Evolutionary conservation across 2,113 vertebrate species (phyloP).

Genomic region (Proterorhinus semilunaris): DNA sequence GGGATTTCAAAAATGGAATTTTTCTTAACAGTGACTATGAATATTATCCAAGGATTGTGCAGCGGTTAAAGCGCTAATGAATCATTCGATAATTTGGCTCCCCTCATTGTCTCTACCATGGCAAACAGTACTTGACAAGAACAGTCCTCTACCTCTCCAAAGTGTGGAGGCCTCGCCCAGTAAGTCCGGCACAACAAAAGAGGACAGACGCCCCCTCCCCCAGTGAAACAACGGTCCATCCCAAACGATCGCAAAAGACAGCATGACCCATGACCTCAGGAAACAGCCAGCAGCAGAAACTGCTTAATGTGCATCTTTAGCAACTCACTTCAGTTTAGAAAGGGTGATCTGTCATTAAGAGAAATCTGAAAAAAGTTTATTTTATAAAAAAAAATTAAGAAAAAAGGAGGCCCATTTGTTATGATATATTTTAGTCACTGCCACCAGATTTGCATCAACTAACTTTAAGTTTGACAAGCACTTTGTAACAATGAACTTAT

Average conservation of each 20-base stretch:
- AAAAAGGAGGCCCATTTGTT: no score
- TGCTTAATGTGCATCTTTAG: slow-evolving; percentile 38
- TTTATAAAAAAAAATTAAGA: no score
- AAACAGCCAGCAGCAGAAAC: slow-evolving; percentile 29
- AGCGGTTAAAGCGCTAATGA: slow-evolving; percentile 59
- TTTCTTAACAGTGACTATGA: slow-evolving; percentile 55
- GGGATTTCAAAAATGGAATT: slow-evolving; percentile 53
- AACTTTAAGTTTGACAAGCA: no score
- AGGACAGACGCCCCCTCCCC: slow-evolving; percentile 60
- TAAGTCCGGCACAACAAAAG: slow-evolving; percentile 66
- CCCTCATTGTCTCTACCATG: slow-evolving; percentile 27
- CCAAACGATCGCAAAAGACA: slow-evolving; percentile 45
- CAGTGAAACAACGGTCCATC: slow-evolving; percentile 48
- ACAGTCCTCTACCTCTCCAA: slow-evolving; percentile 11
- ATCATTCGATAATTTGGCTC: slow-evolving; percentile 54
- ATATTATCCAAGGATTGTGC: slow-evolving; percentile 65
- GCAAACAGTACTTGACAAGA: slow-evolving; percentile 52
- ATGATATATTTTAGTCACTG: no score
- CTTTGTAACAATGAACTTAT: no score
- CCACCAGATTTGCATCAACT: no score
- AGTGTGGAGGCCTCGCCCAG: slow-evolving; percentile 58
- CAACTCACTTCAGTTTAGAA: slow-evolving; percentile 17
- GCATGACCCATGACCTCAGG: slow-evolving; percentile 61
- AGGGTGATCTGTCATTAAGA: slow-evolving; percentile 8
- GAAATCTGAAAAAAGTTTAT: slow-evolving; percentile 4